phyloP scores from a whole-genome alignment of 2,888 invertebrate genomes.

The Heterodera filipjevi region DNA sequence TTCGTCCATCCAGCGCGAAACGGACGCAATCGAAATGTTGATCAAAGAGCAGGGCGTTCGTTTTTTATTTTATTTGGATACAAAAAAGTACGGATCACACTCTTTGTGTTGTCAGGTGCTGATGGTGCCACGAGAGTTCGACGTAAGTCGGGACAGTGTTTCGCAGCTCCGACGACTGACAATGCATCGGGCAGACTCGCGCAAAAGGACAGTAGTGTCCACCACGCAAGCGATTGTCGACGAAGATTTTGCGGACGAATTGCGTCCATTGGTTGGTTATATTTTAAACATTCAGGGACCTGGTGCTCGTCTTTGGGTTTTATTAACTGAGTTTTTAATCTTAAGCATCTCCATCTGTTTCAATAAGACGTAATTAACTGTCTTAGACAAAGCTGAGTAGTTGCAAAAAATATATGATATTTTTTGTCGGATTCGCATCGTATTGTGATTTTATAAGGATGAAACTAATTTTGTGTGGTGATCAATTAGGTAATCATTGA shows the following conservation, averaged over 20 bases:
- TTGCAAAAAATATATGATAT: too few relatives aligned
- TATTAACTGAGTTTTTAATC: too few relatives aligned
- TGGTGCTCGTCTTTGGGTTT: too few relatives aligned
- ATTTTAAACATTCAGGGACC: neutral
- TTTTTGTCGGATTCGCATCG: too few relatives aligned
- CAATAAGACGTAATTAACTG: too few relatives aligned
- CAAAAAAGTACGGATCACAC: neutral
- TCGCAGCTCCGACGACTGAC: slow-evolving; percentile 45
- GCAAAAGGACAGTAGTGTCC: slow-evolving; percentile 14
- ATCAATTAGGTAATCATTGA: too few relatives aligned
- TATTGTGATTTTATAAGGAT: too few relatives aligned
- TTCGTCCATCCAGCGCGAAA: slow-evolving; percentile 83
- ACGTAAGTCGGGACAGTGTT: slow-evolving; percentile 54
- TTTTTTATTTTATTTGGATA: slow-evolving; percentile 4
- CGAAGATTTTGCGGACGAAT: slow-evolving; percentile 24
- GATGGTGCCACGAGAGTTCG: slow-evolving; percentile 56
- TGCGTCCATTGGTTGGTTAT: slow-evolving; percentile 28
- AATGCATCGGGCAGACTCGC: slow-evolving; percentile 40
- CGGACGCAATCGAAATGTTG: slow-evolving; percentile 87
- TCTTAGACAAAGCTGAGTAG: too few relatives aligned
- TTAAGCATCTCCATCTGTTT: too few relatives aligned
- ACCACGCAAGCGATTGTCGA: neutral
- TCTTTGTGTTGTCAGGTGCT: slow-evolving; percentile 47
- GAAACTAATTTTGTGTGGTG: too few relatives aligned
- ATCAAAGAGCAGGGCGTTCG: slow-evolving; percentile 86